phyloP scores from a whole-genome alignment of 2,888 invertebrate genomes.

The Ecdyonurus torrentis region DNA sequence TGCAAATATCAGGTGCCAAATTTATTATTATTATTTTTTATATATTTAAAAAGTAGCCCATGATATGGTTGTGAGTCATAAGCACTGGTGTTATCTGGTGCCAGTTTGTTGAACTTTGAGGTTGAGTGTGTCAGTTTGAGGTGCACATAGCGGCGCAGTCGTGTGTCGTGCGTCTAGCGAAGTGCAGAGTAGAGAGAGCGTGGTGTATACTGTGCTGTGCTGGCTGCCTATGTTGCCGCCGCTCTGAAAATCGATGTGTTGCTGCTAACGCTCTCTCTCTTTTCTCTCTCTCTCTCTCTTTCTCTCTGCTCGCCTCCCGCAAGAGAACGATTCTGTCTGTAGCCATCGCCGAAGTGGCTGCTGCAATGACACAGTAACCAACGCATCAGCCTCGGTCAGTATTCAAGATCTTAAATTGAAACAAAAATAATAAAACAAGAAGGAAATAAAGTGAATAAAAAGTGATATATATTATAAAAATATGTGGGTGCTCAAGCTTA shows the following conservation, averaged over 20 bases:
- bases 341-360: not conserved
- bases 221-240: no score
- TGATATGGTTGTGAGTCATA: no score
- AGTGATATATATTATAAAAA: no score
- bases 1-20: no score
- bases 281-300: not conserved
- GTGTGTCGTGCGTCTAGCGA: no score
- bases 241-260: not conserved
- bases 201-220: no score
- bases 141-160: not conserved
- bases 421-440: no score
- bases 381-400: not conserved
- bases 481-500: no score
- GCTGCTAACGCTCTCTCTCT: not conserved
- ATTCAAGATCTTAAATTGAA: no score
- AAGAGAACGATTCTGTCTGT: not conserved
- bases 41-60: no score
- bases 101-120: not conserved
- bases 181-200: not conserved
- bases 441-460: no score
- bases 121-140: not conserved
- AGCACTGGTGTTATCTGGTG: not conserved
- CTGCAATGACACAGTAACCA: not conserved
- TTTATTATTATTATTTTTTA: no score
- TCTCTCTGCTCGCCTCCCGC: not conserved